A percentile compares a stretch with the other conserved stretches of the same genome.
These are phyloP conservation scores for Eupithecia dodoneata DNA, from an alignment of 2,888 invertebrate species.

Conservation along the genomic window DNA sequence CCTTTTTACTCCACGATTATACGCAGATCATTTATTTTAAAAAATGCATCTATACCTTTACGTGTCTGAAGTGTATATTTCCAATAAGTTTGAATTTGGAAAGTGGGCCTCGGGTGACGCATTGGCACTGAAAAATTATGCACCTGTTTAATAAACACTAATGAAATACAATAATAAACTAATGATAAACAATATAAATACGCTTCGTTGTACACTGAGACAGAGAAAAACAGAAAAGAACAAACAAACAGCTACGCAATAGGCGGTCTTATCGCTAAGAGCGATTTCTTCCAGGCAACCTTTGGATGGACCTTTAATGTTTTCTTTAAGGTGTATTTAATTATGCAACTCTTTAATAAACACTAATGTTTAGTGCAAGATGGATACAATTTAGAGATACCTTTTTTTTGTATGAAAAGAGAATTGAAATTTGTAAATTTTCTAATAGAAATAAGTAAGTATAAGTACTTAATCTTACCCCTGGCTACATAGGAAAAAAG, in stretches of 20 bases:
- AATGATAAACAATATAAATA: background rate
- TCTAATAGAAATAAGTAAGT: background rate
- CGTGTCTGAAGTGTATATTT: slow-evolving; percentile 65
- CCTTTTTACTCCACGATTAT: background rate
- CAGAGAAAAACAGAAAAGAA: too few relatives aligned
- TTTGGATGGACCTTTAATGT: background rate
- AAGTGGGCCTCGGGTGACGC: slow-evolving; percentile 63
- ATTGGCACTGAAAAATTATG: slow-evolving; percentile 57
- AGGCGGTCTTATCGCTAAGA: too few relatives aligned
- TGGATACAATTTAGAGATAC: background rate
- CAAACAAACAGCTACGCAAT: too few relatives aligned
- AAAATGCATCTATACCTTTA: slow-evolving; percentile 53
- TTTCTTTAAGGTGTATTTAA: background rate
- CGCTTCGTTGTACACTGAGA: too few relatives aligned
- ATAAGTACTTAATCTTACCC: slow-evolving; percentile 36
- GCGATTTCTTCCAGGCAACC: too few relatives aligned
- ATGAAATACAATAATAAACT: background rate
- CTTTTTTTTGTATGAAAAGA: background rate
- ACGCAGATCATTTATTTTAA: background rate
- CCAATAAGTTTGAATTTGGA: slow-evolving; percentile 62
- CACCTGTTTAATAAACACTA: background rate
- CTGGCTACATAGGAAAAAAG: slow-evolving; percentile 40
- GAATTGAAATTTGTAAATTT: background rate
- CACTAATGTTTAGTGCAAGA: background rate
- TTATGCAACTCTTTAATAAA: background rate